These are phyloP conservation scores for Cinclus cinclus DNA, from an alignment of 2,113 vertebrate genomes.

Conservation along the genomic window DNA sequence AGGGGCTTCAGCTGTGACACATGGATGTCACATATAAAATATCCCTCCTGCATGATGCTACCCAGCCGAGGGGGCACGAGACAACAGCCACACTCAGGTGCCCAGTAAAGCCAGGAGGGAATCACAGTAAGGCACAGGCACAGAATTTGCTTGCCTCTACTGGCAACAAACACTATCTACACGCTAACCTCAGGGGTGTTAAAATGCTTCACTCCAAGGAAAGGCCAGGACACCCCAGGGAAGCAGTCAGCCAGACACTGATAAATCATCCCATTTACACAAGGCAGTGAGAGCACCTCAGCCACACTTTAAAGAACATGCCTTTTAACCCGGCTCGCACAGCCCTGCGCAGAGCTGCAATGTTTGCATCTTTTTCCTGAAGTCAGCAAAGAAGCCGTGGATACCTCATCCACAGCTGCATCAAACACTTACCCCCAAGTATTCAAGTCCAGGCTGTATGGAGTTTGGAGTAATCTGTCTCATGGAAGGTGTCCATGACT, in stretches of 20 bases:
- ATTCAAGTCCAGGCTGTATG: not conserved
- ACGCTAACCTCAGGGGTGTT: not conserved
- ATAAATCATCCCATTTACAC: not conserved
- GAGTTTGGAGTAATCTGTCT: not conserved
- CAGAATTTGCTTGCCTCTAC: not conserved
- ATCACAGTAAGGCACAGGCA: not conserved
- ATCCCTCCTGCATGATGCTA: not conserved
- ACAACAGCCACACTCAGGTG: rapidly evolving
- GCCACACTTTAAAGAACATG: rapidly evolving
- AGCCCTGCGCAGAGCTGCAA: not conserved
- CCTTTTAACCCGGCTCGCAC: not conserved
- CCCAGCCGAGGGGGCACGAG: rapidly evolving
- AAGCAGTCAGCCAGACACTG: not conserved
- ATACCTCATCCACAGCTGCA: not conserved
- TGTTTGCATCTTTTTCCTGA: not conserved
- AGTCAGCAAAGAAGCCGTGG: not conserved
- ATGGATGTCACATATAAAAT: rapidly evolving
- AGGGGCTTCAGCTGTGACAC: not conserved
- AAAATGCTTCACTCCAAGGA: not conserved
- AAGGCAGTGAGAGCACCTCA: not conserved
- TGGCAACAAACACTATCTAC: not conserved
- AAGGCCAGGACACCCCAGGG: not conserved
- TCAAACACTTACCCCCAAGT: not conserved
- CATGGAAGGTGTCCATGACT: not conserved
- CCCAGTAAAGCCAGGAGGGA: not conserved